Base-by-base conservation (phyloP, 1,140 invertebrate species). In the Eurosta solidaginis region DNA sequence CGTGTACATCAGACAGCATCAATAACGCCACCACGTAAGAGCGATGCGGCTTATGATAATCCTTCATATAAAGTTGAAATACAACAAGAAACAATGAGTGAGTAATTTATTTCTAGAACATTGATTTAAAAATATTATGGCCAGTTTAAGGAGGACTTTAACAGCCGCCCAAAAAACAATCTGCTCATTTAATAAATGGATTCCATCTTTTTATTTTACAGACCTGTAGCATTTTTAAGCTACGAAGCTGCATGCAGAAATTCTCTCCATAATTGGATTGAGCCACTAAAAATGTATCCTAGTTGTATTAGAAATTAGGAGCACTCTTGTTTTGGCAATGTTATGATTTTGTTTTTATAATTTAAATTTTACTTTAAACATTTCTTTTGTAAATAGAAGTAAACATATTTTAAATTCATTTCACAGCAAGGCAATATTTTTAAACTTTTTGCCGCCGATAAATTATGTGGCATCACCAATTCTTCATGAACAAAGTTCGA, bases 11-110 rank as follows among this genome's bases (percentile, higher is more conserved):
- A 91, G 77, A 92, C 92, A 63, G 91, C 92, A 45, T 90, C 93
- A 59, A 93, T 94, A 78, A 93, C 91, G 79, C 89, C 89, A 20
- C 90, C 89, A 49, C 84, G 90, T 83, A 83, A 89, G 85, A 89
- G 82, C 81, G 83, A 85, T 79, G 82, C 95, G 9, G 95, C 95
- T 52, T 97, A 97, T 85, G 96, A 97, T 88, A 97, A 97, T 90
- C 96, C 96, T 76, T 96, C 95, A 82, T 97, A 96, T 90, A 97
- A 97, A 92, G 94, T 96, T 89, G 94, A 96, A 89, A 92, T 95
- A 89, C 94, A 96, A 89, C 94, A 96, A 90, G 94, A 96, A 89
- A 95, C 94, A 86, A 95, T 96, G 94, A 93, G 94, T 95, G 91
- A 82, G 83, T 79, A 59, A 33, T 6, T 75, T 25, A n/a, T 25